A percentile compares a stretch with the other conserved stretches of the same genome.
Conservation (phyloP, 2,888 invertebrate genomes). For the Unio pictorum region DNA sequence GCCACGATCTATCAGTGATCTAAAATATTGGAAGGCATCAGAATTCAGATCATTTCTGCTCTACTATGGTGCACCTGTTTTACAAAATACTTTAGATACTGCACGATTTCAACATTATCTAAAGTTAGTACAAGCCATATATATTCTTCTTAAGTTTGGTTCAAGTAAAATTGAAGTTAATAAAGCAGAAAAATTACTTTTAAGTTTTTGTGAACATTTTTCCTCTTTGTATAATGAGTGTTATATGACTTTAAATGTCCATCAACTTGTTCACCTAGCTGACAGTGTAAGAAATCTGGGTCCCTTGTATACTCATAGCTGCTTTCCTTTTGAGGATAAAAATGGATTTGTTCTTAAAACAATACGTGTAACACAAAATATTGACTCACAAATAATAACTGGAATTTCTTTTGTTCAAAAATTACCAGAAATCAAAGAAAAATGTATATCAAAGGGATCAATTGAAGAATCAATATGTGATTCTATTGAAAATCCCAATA, state of each 20-base stretch:
- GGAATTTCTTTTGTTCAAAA: no score
- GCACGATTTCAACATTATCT: slow-evolving; percentile 3
- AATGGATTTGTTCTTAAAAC: slow-evolving; percentile 13
- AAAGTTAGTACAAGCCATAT: not conserved
- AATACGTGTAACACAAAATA: slow-evolving; percentile 15
- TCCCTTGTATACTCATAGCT: slow-evolving; percentile 17
- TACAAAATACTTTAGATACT: no score
- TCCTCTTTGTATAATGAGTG: slow-evolving; percentile 5
- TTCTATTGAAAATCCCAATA: no score
- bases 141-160: slow-evolving; percentile 1
- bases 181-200: no score
- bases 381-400: slow-evolving; percentile 16
- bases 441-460: no score
- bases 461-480: slow-evolving; percentile 6
- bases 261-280: slow-evolving; percentile 17
- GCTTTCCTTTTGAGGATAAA: slow-evolving; percentile 19
- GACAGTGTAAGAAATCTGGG: slow-evolving; percentile 15
- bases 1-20: slow-evolving; percentile 7
- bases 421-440: no score
- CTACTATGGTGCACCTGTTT: no score
- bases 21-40: no score
- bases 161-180: not conserved
- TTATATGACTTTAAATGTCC: slow-evolving; percentile 13
- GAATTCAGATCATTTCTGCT: no score
- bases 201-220: not conserved